Percentiles rank a stretch among this genome's conserved stretches.
Conservation (phyloP, 2,797 vertebrate species). For the Mormyrus proboscirostris region DNA sequence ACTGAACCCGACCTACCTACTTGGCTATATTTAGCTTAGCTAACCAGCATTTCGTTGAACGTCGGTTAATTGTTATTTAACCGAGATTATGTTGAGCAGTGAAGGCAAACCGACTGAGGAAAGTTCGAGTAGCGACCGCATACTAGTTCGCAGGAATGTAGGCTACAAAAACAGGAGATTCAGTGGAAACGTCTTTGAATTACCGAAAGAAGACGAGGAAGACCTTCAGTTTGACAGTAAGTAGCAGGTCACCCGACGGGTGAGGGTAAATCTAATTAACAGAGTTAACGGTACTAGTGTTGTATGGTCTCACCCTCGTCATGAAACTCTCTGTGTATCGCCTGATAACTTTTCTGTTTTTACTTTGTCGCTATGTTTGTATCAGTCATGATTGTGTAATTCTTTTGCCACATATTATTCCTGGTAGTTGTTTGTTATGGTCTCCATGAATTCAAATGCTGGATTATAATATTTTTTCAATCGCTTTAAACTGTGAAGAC, state of each 20-base stretch:
- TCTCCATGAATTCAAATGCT: neutral
- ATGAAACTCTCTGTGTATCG: neutral
- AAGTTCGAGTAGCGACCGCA: slow-evolving; percentile 41
- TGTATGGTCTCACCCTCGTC: neutral
- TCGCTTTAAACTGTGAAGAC: neutral
- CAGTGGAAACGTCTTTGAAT: slow-evolving; percentile 32
- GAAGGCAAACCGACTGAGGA: slow-evolving; percentile 37
- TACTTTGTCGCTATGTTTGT: neutral
- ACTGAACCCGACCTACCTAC: neutral
- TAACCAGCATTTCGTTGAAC: neutral
- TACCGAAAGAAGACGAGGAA: slow-evolving; percentile 50
- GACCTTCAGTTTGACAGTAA: slow-evolving; percentile 68
- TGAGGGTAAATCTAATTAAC: neutral
- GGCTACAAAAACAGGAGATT: slow-evolving; percentile 14
- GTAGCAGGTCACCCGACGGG: slow-evolving; percentile 21
- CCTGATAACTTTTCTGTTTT: neutral
- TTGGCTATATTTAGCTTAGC: neutral
- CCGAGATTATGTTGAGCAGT: neutral
- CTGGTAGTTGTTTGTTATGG: neutral
- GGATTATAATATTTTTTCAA: neutral
- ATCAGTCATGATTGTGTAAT: neutral
- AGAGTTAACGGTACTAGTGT: neutral
- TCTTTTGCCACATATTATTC: neutral
- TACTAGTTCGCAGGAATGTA: slow-evolving; percentile 26
- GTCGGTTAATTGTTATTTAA: neutral